Evolutionary conservation across 1,140 invertebrate genomes (phyloP).

Genomic region (Cheumatopsyche charites): DNA sequence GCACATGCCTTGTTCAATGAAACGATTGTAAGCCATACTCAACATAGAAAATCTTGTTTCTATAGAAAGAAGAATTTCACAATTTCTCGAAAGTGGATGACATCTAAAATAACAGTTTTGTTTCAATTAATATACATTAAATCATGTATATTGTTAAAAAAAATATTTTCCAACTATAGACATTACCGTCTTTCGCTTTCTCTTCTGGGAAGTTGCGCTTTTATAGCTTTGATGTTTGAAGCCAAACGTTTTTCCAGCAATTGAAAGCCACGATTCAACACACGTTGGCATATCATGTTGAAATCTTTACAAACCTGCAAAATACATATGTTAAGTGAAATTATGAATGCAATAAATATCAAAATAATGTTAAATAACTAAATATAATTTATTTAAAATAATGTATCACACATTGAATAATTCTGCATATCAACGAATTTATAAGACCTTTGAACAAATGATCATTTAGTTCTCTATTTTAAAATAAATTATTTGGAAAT

Average conservation of each 20-base stretch:
- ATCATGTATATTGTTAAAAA: too few species aligned
- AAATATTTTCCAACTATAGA: too few species aligned
- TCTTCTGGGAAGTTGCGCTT: conserved; percentile 80
- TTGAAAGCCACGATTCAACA: conserved; percentile 82
- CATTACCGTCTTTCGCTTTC: conserved; percentile 83
- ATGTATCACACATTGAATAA: not conserved
- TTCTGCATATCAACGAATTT: too few species aligned
- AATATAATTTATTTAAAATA: not conserved
- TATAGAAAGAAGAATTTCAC: conserved; percentile 87
- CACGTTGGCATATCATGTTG: conserved; percentile 73
- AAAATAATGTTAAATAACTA: too few species aligned
- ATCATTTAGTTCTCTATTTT: too few species aligned
- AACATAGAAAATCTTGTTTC: conserved; percentile 91
- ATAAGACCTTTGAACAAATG: too few species aligned
- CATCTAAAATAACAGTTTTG: conserved; percentile 57
- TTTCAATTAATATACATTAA: not conserved
- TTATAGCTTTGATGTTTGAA: conserved; percentile 76
- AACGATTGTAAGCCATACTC: conserved; percentile 90
- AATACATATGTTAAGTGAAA: conserved; percentile 3
- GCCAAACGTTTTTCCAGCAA: conserved; percentile 79
- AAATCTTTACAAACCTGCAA: conserved; percentile 82
- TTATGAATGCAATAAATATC: not conserved
- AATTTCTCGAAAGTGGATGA: conserved; percentile 83
- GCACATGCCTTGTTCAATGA: conserved; percentile 79
- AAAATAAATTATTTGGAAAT: too few species aligned